Percentiles rank a stretch among this genome's conserved stretches.
phyloP scores from a whole-genome alignment of 30 jellyfish, hydroid and myxozoan genomes.

The Mastigias papua region DNA sequence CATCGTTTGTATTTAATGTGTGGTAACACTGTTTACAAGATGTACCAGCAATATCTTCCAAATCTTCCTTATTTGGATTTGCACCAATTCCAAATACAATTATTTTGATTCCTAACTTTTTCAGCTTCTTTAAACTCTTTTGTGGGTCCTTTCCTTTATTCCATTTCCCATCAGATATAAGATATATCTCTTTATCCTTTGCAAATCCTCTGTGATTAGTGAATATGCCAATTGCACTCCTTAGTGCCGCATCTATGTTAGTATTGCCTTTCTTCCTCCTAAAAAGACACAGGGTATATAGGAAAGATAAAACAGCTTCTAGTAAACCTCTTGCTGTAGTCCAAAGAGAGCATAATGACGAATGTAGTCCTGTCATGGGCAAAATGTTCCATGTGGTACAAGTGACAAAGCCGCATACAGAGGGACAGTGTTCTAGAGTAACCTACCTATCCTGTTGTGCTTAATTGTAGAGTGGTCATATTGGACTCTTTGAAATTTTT shows the following conservation, averaged over 20 bases:
- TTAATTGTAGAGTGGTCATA: no score
- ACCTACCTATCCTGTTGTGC: no score
- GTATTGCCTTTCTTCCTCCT: constrained; percentile 46
- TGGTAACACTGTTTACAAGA: background rate
- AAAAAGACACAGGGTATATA: no score
- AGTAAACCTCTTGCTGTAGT: background rate
- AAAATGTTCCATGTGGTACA: no score
- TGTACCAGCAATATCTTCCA: background rate
- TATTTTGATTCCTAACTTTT: constrained; percentile 15
- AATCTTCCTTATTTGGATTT: background rate
- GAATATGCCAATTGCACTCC: constrained; percentile 39
- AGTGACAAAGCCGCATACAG: no score
- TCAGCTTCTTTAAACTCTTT: background rate
- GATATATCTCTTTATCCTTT: constrained; percentile 34
- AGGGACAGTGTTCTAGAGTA: no score
- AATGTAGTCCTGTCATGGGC: no score
- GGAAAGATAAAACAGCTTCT: background rate
- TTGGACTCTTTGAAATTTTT: no score
- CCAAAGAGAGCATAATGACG: no score
- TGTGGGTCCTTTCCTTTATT: constrained; percentile 31
- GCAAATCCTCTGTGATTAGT: constrained; percentile 32
- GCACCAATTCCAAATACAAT: constrained; percentile 38
- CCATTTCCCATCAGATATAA: constrained; percentile 67
- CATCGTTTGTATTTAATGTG: background rate
- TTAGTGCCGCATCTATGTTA: constrained; percentile 40